phyloP scores from a whole-genome alignment of 1,140 invertebrate species.

The Ceratina calcarata region DNA sequence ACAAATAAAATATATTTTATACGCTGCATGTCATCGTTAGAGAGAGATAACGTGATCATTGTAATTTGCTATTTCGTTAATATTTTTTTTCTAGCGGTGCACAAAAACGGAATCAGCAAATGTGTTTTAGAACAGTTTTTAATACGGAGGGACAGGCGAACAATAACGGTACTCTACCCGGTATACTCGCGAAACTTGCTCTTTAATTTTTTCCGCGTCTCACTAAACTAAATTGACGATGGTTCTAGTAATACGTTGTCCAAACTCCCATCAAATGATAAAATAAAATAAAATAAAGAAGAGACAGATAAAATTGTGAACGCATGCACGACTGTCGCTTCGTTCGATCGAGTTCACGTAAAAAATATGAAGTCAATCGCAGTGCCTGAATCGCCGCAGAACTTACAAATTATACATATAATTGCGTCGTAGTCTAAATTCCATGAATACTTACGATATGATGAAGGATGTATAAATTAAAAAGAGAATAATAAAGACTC shows the following conservation, averaged over 20 bases:
- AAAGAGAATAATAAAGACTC: neutral
- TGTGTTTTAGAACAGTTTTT: constrained; percentile 30
- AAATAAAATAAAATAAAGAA: neutral
- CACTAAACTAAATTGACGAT: neutral
- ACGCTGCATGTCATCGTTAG: constrained; percentile 78
- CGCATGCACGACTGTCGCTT: constrained; percentile 4
- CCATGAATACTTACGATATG: neutral
- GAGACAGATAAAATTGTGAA: neutral
- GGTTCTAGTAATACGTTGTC: constrained; percentile 8
- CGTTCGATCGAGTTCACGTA: constrained; percentile 28
- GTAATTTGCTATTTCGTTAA: constrained; percentile 67
- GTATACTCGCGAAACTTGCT: constrained; percentile 17
- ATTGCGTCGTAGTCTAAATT: constrained; percentile 28
- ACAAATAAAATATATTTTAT: constrained; percentile 80
- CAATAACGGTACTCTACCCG: neutral
- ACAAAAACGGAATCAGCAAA: constrained; percentile 28
- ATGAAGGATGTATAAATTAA: constrained; percentile 1
- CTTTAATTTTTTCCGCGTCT: constrained; percentile 19
- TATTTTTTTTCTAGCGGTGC: constrained; percentile 48
- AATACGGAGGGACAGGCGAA: neutral
- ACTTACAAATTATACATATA: constrained; percentile 31
- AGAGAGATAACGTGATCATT: constrained; percentile 73
- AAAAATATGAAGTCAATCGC: constrained; percentile 60
- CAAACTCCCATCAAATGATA: neutral
- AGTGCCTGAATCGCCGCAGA: constrained; percentile 57